Evolutionary conservation across 1,140 invertebrate genomes (phyloP), one percentile per base, ranked within the genome.

Genomic region (Sogatella furcifera): DNA sequence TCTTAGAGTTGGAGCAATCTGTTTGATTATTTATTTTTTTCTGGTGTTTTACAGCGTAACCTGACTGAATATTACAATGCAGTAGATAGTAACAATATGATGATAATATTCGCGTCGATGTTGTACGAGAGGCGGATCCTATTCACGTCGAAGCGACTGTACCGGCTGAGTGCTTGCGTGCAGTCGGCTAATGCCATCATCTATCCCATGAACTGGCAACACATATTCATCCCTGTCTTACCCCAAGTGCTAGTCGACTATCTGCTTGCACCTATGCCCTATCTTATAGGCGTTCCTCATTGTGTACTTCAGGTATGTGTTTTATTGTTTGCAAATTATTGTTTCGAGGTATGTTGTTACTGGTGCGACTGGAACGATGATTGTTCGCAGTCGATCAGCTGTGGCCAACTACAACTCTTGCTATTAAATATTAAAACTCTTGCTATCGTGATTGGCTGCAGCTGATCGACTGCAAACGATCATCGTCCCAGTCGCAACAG

Each of bases 131-230:
- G 95, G 57, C 78, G 95, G 41, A 92, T 98, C 61, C 84, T 97
- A 57, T 86, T 97, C 64, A 90, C 86, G 5, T 96, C 93, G 0
- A 86, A 85, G 62, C 87, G 86, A 71, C 77, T 95, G 58, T 91
- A 87, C 66, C 80, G 90, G 60, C 76, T 98, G 44, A 93, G 91
- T 63, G 90, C 93, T 1, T 95, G 94, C 70, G 89, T 97, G 15
- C 92, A 97, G 74, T 92, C 94, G 5, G 90, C 92, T 8, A 95
- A 95, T 71, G 84, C 90, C 60, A 82, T 97, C 31, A 82, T 98
- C 28, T 97, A 96, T 76, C 95, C 95, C 5, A 96, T 98, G 92
- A 86, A 88, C 65, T 98, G 95, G 95, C 95, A 98, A 73, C 93
- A 97, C 69, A 92, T 98, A 69, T 97, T 92, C 71, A 97, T 98